Evolutionary conservation across 2,797 vertebrate species (phyloP), one percentile per base, ranked within the genome.

Genomic region (Holocentrus rufus): DNA sequence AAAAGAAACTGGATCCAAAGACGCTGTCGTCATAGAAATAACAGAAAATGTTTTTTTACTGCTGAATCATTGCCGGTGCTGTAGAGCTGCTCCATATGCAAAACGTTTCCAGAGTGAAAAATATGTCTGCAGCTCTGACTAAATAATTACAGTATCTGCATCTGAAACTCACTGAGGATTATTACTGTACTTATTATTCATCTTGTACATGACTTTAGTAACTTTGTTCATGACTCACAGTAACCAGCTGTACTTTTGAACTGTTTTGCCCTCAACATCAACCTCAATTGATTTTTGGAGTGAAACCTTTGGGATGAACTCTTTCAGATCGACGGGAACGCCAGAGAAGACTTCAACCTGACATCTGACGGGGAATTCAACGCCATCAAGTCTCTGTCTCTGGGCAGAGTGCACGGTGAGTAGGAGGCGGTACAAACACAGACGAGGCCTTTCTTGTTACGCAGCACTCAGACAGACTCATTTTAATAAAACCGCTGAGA

Each of bases 341-440:
- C 84, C 65, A 91, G 80, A 85, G 94, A 95, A 71, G 94, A 95
- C 72, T 96, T 96, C 85, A 92, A 93, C 83, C 87, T 98, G 64
- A 93, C 95, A 14, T 95, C 95, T 55, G 95, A 95, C 2, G 93
- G 87, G 66, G 95, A 97, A 77, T 96, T 98, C 90, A 96, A 95
- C 73, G 94, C 94, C 73, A 87, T 97, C 83, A 96, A 94, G 83
- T 95, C 95, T 5, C 91, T 98, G 54, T 83, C 93, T 39, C 83
- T 98, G 81, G 97, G 97, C 47, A 95, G 93, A 89, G 93, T 97
- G 85, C 88, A 87, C 25, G 95, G 97, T 98, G 86, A 95, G 95
- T 93, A 14, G 47, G 11, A 58, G 53, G n/a, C 36, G 8, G 23
- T 39, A 4, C 66, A 44, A 61, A 46, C 25, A 64, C 22, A 55